These are phyloP conservation scores for Parascotia fuliginaria DNA, from an alignment of 2,888 invertebrate species.

Conservation along the genomic window DNA sequence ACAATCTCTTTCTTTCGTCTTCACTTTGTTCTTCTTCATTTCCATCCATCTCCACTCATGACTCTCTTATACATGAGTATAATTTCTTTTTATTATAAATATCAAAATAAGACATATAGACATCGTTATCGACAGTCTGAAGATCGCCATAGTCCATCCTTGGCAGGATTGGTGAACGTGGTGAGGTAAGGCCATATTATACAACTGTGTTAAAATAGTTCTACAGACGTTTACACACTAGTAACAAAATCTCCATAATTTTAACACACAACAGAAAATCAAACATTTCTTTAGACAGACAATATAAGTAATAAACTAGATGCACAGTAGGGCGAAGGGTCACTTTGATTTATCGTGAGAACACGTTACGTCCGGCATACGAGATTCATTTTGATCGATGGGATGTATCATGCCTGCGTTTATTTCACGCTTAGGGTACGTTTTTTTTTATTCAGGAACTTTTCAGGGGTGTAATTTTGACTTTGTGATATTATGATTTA, in stretches of 20 bases:
- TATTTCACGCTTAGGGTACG: conserved; percentile 37
- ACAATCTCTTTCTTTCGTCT: too few relatives aligned
- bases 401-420: conserved; percentile 32
- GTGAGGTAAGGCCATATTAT: too few relatives aligned
- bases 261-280: neutral
- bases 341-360: conserved; percentile 78
- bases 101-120: too few relatives aligned
- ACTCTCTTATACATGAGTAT: too few relatives aligned
- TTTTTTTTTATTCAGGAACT: conserved; percentile 24
- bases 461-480: conserved; percentile 6
- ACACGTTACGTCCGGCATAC: conserved; percentile 60
- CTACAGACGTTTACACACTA: too few relatives aligned
- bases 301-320: conserved; percentile 53
- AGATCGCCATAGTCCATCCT: too few relatives aligned
- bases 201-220: too few relatives aligned
- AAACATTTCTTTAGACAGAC: conserved; percentile 7
- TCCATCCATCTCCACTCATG: too few relatives aligned
- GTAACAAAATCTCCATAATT: neutral
- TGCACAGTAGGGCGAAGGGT: conserved; percentile 29
- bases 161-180: too few relatives aligned
- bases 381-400: conserved; percentile 66
- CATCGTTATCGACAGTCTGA: too few relatives aligned
- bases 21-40: too few relatives aligned
- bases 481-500: conserved; percentile 1
- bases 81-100: too few relatives aligned